Percentiles rank a stretch among this genome's conserved stretches.
phyloP scores from a whole-genome alignment of 1,140 invertebrate species.

The Zeugodacus cucurbitae region DNA sequence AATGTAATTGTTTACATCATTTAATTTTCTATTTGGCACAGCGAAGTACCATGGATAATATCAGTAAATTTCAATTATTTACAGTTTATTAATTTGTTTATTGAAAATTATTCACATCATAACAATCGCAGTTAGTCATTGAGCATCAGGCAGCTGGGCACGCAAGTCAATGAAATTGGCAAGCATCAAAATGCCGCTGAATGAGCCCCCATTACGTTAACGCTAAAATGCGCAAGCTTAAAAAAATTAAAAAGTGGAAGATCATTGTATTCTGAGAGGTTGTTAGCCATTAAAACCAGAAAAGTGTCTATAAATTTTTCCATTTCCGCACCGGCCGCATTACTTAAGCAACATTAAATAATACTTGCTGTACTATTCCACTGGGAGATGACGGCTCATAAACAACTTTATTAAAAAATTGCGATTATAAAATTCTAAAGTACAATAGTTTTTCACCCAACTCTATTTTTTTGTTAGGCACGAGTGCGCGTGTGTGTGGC shows the following conservation, averaged over 20 bases:
- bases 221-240: too few species aligned
- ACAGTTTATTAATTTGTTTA: too few species aligned
- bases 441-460: background rate
- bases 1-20: too few species aligned
- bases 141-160: background rate
- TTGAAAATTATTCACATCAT: too few species aligned
- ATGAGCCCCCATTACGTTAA: background rate
- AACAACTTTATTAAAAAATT: background rate
- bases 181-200: background rate
- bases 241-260: background rate
- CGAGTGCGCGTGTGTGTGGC: background rate
- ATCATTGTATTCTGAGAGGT: background rate
- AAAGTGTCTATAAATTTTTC: background rate
- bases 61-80: too few species aligned
- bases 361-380: background rate
- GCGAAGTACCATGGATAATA: too few species aligned
- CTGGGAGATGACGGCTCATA: background rate
- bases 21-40: too few species aligned
- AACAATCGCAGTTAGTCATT: background rate
- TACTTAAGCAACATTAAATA: background rate
- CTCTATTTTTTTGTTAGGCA: background rate
- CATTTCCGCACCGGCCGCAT: background rate
- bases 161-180: background rate
- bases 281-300: background rate
- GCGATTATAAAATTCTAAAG: background rate